phyloP scores from a whole-genome alignment of 1,140 invertebrate species.

The Brachionus asplanchnoidis region DNA sequence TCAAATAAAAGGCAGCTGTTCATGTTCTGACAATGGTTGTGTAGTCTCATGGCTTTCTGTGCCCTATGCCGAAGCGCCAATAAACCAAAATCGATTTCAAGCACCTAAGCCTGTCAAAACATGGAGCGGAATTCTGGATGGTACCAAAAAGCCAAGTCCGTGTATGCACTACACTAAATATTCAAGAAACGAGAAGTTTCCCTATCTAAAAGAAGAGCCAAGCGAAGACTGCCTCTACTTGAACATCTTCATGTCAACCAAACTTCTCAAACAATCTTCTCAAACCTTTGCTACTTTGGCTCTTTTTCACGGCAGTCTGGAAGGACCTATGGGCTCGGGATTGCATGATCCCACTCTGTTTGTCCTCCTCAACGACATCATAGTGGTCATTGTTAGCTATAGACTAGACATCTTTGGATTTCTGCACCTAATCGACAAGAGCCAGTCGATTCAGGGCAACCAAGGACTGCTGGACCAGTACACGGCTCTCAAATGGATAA shows the following conservation, averaged over 20 bases:
- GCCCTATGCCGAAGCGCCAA: constrained; percentile 42
- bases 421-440: constrained; percentile 57
- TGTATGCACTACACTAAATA: constrained; percentile 41
- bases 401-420: constrained; percentile 81
- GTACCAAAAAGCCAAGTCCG: constrained; percentile 5
- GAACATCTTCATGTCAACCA: not conserved
- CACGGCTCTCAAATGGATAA: constrained; percentile 64
- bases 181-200: not conserved
- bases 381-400: constrained; percentile 95
- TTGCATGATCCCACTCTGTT: constrained; percentile 87
- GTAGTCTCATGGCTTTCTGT: constrained; percentile 13
- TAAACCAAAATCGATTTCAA: constrained; percentile 22
- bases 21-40: not conserved
- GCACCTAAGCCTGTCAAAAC: not conserved
- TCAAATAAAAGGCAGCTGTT: not conserved
- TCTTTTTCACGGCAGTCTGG: constrained; percentile 90
- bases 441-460: constrained; percentile 75
- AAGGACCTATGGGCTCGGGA: constrained; percentile 78
- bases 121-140: not conserved
- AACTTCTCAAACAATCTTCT: not conserved
- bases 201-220: not conserved
- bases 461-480: constrained; percentile 92
- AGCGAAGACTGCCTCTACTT: constrained; percentile 36
- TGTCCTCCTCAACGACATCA: constrained; percentile 80
- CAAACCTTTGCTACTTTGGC: constrained; percentile 71